Conservation (phyloP, 2,797 vertebrate species). For the Cirrhinus molitorella region DNA sequence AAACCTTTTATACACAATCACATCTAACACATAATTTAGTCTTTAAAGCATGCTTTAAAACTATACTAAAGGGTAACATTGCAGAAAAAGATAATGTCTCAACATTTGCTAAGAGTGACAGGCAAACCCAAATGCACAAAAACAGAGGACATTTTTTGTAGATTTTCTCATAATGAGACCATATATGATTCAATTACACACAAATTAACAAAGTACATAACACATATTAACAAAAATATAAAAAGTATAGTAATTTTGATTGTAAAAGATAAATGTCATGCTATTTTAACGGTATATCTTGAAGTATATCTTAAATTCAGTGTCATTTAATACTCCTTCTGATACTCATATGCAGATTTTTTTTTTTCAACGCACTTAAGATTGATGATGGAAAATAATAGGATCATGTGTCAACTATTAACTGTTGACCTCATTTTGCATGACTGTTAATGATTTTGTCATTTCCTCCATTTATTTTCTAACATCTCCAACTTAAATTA, state of each 20-base stretch:
- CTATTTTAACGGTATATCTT: no score
- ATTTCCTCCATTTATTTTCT: neutral
- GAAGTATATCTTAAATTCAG: no score
- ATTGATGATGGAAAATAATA: neutral
- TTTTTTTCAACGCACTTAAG: neutral
- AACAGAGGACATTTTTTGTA: neutral
- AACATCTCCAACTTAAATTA: neutral
- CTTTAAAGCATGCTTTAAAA: neutral
- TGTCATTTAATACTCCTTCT: neutral
- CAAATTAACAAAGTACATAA: neutral
- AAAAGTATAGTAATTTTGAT: no score
- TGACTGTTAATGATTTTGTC: neutral
- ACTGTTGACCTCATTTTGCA: neutral
- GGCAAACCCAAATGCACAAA: neutral
- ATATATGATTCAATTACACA: neutral
- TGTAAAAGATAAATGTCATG: no score
- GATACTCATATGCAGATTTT: neutral
- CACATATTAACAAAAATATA: no score
- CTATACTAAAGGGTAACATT: no score
- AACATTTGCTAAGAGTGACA: no score
- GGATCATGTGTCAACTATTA: neutral
- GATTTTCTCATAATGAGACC: neutral
- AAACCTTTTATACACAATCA: neutral
- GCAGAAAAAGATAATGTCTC: no score
- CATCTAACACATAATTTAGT: neutral